Percentiles rank a stretch among this genome's conserved stretches.
phyloP scores from a whole-genome alignment of 1,140 invertebrate species.

The Hyles euphorbiae region DNA sequence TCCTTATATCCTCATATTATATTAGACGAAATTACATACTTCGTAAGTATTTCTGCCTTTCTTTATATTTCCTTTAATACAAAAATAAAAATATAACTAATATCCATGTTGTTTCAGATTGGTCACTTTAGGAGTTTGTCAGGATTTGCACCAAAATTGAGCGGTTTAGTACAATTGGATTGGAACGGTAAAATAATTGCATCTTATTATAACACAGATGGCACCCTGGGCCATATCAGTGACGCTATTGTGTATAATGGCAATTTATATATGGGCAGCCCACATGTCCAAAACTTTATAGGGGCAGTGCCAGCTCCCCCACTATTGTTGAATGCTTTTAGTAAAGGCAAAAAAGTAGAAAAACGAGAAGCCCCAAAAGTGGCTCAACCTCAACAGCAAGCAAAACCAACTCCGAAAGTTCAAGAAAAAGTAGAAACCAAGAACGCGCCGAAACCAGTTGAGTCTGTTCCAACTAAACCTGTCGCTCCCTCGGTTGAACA shows the following conservation, averaged over 20 bases:
- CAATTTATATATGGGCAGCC: slow-evolving; percentile 78
- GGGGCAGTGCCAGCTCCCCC: slow-evolving; percentile 75
- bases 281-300: slow-evolving; percentile 79
- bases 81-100: no score
- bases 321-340: slow-evolving; percentile 74
- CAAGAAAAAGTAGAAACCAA: slow-evolving; percentile 11
- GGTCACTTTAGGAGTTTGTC: slow-evolving; percentile 59
- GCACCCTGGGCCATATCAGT: slow-evolving; percentile 68
- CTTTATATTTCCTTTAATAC: background rate
- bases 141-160: slow-evolving; percentile 43
- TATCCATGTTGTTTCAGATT: slow-evolving; percentile 60
- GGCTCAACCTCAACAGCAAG: slow-evolving; percentile 10
- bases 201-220: slow-evolving; percentile 76
- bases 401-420: background rate
- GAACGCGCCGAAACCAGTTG: slow-evolving; percentile 6
- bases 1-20: slow-evolving; percentile 77
- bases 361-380: slow-evolving; percentile 13
- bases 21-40: slow-evolving; percentile 73
- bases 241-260: slow-evolving; percentile 79
- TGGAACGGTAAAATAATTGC: slow-evolving; percentile 81
- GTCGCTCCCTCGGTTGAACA: background rate
- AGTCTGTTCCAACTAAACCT: slow-evolving; percentile 17
- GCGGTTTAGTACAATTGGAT: slow-evolving; percentile 78
- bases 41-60: slow-evolving; percentile 62
- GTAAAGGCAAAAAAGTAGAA: slow-evolving; percentile 12